Evolutionary conservation across 2,797 vertebrate species (phyloP).

Genomic region (Pagetopsis macropterus): DNA sequence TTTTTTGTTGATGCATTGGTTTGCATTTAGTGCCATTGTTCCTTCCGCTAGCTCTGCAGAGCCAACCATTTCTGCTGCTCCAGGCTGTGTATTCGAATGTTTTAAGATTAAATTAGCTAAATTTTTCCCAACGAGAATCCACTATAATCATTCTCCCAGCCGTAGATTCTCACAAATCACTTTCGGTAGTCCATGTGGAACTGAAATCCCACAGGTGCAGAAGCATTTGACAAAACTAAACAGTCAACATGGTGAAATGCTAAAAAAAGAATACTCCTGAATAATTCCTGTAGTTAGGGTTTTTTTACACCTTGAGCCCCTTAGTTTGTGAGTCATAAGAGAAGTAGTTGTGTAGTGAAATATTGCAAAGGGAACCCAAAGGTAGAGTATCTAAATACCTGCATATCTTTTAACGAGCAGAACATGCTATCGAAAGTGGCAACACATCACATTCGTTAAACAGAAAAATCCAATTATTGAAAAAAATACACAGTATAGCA

Average conservation of each 20-base stretch:
- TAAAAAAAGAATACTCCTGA: conserved; percentile 9
- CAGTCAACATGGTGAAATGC: conserved; percentile 14
- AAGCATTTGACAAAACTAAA: conserved; percentile 30
- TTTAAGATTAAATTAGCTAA: conserved; percentile 63
- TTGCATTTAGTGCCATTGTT: conserved; percentile 53
- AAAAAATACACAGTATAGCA: neutral
- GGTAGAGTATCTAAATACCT: conserved; percentile 3
- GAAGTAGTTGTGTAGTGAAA: conserved; percentile 10
- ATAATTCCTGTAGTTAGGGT: conserved; percentile 6
- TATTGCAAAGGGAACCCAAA: neutral
- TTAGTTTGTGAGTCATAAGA: too few relatives aligned
- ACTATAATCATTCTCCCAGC: conserved; percentile 42
- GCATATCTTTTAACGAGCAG: conserved; percentile 7
- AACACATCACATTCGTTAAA: conserved; percentile 4
- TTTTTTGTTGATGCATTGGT: conserved; percentile 29
- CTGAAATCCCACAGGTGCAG: conserved; percentile 21
- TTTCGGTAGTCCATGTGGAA: conserved; percentile 26
- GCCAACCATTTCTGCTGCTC: conserved; percentile 48
- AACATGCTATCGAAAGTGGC: neutral
- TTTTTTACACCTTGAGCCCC: neutral
- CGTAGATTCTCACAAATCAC: conserved; percentile 43
- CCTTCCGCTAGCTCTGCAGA: conserved; percentile 37
- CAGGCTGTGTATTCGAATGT: conserved; percentile 48
- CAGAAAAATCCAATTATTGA: conserved; percentile 13
- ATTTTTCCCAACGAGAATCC: conserved; percentile 57